A percentile compares a stretch with the other conserved stretches of the same genome.
phyloP scores from a whole-genome alignment of 2,113 vertebrate species.

The Callorhinus ursinus region DNA sequence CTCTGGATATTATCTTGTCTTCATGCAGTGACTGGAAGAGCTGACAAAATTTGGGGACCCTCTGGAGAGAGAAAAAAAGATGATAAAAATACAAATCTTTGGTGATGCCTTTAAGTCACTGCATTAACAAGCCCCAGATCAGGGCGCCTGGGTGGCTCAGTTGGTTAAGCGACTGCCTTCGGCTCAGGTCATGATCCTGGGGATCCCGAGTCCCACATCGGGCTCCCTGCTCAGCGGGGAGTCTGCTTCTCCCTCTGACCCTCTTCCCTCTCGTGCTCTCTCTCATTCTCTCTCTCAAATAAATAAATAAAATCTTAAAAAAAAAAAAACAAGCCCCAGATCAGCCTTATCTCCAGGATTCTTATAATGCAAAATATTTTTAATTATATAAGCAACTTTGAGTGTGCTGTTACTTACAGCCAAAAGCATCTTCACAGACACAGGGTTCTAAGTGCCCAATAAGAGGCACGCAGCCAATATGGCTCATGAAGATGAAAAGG shows the following conservation, averaged over 20 bases:
- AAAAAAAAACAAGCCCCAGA: background rate
- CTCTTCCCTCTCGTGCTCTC: too few relatives aligned
- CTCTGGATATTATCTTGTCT: background rate
- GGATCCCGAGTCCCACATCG: too few relatives aligned
- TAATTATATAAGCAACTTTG: background rate
- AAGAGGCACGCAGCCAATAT: background rate
- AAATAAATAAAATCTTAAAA: too few relatives aligned
- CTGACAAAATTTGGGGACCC: background rate
- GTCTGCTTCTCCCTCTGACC: too few relatives aligned
- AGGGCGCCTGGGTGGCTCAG: too few relatives aligned
- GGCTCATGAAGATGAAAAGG: background rate
- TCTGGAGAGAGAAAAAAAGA: background rate
- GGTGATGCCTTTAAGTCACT: background rate
- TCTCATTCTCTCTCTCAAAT: too few relatives aligned
- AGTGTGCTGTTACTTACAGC: background rate
- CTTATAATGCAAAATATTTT: background rate
- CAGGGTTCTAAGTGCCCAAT: background rate
- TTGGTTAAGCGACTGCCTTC: too few relatives aligned
- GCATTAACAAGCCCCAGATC: background rate
- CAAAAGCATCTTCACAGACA: background rate
- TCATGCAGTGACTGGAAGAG: background rate
- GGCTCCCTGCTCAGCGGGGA: too few relatives aligned
- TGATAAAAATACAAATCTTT: background rate
- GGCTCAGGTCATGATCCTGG: too few relatives aligned
- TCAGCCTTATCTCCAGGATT: background rate